Base-by-base conservation (phyloP, 2,888 invertebrate genomes). In the Pammene fasciana region DNA sequence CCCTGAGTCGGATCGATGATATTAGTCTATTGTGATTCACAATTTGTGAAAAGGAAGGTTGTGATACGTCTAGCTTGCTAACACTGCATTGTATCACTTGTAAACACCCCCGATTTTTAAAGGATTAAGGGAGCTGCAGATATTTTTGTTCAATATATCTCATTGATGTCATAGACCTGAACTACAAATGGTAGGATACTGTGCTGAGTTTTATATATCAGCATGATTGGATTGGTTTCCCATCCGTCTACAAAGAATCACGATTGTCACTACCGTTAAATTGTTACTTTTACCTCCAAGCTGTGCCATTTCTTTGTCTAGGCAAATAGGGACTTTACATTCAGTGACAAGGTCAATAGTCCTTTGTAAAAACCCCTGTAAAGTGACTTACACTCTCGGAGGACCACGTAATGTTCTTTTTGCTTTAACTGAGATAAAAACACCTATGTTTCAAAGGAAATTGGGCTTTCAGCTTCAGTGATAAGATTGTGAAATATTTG, bases 271-370 rank as follows among this genome's bases (percentile, higher is more conserved):
- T 60, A 34, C 36, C n/a, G n/a, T 54, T 34, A 9, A 36, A n/a
- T 38, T 48, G 48, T 52, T 57, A 26, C 43, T 13, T n/a, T 57
- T 43, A 43, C 43, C 43, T 43, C 43, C 18, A 43, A 57, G 41
- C 41, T 57, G 18, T 57, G 26, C 26, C 43, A n/a, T 38, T 52
- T 36, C 38, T 18, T 57, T 43, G 43, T 57, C n/a, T 18, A 57
- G 26, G 26, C 26, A 18, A 57, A 57, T 57, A 57, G 26, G 26
- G 57, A 43, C 43, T 57, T 45, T 57, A 26, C 43, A n/a, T 43
- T 10, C n/a, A 57, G 43, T 1, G 43, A 10, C 43, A 57, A 57
- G 43, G 57, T 57, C 16, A 56, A 57, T 3, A 26, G 26, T 57
- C 57, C 14, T 18, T 57, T 57, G 18, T 43, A 26, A 43, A 43